Evolutionary conservation across 64 coral and sea anemone genomes (phyloP).

Genomic region (Porites australiensis): DNA sequence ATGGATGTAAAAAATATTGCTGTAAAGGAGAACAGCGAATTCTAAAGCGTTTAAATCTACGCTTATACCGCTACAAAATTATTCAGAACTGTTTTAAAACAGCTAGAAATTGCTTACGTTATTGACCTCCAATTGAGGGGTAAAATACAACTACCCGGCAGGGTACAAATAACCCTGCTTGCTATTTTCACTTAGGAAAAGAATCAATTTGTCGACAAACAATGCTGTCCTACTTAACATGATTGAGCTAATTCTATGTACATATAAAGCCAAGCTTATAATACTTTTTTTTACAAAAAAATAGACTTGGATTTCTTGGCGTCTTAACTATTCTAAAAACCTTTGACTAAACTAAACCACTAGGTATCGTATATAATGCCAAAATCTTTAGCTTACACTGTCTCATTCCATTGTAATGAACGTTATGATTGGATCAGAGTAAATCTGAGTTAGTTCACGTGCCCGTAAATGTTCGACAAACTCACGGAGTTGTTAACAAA

Average conservation of each 20-base stretch:
- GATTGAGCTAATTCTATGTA: conserved; percentile 56
- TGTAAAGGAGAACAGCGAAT: conserved; percentile 1
- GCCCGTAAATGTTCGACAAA: conserved; percentile 63
- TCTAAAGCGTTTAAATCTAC: background rate
- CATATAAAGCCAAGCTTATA: conserved; percentile 40
- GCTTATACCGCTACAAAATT: conserved; percentile 1
- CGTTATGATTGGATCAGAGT: conserved; percentile 63
- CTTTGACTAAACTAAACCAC: background rate
- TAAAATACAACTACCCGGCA: conserved; percentile 38
- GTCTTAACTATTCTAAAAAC: background rate
- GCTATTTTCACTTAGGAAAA: conserved; percentile 42
- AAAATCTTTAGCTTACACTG: conserved; percentile 78
- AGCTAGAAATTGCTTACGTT: conserved; percentile 16
- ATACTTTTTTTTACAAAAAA: conserved; percentile 22
- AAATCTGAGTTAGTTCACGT: conserved; percentile 59
- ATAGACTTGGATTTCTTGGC: background rate
- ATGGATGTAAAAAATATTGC: conserved; percentile 18
- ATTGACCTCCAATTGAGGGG: conserved; percentile 44
- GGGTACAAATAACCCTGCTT: conserved; percentile 31
- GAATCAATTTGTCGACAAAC: conserved; percentile 55
- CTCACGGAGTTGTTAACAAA: conserved; percentile 42
- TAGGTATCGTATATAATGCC: conserved; percentile 8
- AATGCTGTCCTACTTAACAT: conserved; percentile 52
- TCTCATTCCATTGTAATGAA: conserved; percentile 95
- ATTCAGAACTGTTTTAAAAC: background rate